Conservation (phyloP, 2,113 vertebrate genomes). For the Perccottus glenii region DNA sequence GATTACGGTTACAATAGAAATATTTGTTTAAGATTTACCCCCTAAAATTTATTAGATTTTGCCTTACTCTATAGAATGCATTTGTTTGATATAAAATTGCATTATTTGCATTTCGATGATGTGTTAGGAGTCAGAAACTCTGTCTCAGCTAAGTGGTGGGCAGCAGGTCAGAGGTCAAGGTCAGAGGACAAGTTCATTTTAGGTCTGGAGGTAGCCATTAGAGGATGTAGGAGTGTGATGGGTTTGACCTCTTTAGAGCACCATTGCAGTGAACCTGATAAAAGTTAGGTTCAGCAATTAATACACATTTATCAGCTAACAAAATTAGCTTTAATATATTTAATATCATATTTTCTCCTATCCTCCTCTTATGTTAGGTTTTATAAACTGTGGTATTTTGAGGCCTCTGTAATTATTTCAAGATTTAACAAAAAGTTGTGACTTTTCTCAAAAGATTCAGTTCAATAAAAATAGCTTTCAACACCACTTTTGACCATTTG, state of each 20-base stretch:
- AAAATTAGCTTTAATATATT: no score
- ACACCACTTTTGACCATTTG: not conserved
- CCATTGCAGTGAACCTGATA: not conserved
- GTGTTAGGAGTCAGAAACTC: conserved; percentile 7
- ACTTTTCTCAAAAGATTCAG: no score
- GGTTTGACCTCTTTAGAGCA: conserved; percentile 16
- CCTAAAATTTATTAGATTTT: no score
- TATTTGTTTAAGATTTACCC: not conserved
- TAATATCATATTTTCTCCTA: no score
- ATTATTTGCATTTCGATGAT: not conserved
- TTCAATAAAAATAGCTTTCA: not conserved
- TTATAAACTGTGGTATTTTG: no score
- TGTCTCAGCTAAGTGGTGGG: conserved; percentile 6
- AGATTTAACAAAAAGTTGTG: no score
- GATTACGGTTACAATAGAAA: not conserved
- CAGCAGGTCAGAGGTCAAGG: conserved; percentile 33
- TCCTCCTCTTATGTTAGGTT: no score
- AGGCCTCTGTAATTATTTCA: no score
- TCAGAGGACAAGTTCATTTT: conserved; percentile 29
- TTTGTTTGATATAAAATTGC: not conserved
- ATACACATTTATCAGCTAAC: no score
- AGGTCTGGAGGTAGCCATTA: conserved; percentile 29
- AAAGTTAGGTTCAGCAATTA: no score
- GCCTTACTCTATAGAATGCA: no score
- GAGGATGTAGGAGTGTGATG: not conserved